Percentiles rank a stretch among this genome's conserved stretches.
Conservation (phyloP, 2,797 vertebrate genomes). For the Numenius phaeopus region DNA sequence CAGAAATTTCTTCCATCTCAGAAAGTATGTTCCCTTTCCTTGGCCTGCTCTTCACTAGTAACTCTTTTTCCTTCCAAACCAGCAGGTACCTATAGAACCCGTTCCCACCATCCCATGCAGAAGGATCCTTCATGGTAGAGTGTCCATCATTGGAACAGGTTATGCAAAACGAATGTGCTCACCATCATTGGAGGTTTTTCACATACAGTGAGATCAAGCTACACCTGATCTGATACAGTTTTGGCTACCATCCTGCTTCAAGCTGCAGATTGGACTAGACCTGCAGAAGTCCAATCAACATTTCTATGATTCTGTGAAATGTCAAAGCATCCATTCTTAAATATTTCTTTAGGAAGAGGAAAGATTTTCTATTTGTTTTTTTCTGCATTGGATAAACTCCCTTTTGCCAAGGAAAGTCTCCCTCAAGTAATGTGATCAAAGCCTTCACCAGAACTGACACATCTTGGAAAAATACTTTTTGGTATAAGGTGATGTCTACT, state of each 20-base stretch:
- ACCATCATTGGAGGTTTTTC: neutral
- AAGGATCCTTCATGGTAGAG: neutral
- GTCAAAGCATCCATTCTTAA: neutral
- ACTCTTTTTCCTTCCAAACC: neutral
- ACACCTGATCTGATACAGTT: neutral
- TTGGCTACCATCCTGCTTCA: neutral
- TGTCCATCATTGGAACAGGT: rapidly evolving
- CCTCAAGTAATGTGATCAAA: neutral
- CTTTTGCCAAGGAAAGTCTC: neutral
- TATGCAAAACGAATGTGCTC: neutral
- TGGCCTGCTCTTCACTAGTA: neutral
- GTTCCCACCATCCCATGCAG: rapidly evolving
- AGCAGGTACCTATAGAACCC: neutral
- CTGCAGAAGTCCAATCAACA: neutral
- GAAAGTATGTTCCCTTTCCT: neutral
- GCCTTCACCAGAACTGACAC: neutral
- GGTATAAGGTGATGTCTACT: neutral
- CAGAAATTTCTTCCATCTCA: neutral
- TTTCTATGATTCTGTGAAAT: neutral
- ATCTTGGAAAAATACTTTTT: neutral
- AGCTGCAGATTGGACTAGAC: rapidly evolving
- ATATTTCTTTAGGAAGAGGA: neutral
- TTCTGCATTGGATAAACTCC: neutral
- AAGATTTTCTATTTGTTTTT: neutral
- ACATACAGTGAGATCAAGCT: neutral